Evolutionary conservation across 2,113 vertebrate genomes (phyloP), one percentile per base, ranked within the genome.

Genomic region (Fregata magnificens): DNA sequence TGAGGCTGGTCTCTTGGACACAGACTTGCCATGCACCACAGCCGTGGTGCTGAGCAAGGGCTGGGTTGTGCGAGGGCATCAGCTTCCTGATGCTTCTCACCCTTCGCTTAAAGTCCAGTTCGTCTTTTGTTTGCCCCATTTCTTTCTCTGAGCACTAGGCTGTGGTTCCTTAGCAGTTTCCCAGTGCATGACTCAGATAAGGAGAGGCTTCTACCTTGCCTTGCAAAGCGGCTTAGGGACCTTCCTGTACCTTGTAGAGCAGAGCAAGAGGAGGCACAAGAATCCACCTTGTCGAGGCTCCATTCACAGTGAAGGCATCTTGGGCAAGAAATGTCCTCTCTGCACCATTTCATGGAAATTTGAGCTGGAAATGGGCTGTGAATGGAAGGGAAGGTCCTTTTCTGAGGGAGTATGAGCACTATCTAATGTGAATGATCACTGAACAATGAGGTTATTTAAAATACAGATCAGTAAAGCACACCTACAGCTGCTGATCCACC

Each of bases 401-500:
- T 61, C 38, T 24, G 42, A 58, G 56, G 52, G 58, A 49, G 32
- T 5, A 11, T 28, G 53, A 66, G 52, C 34, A 1, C n/a, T 67
- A 4, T 49, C 71, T 73, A 9, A 29, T 3, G 13, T 78, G 85
- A 95, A 56, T 66, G 89, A 36, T 84, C 74, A 5, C 70, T 79
- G 56, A 87, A 67, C 88, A 95, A 93, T 76, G 78, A 76, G 61
- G 36, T 67, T 63, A 61, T 74, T 86, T 97, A 73, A 71, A 88
- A 45, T 61, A 47, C n/a, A 65, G 55, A n/a, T 92, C 61, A 62
- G 65, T 86, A 77, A 80, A 90, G 36, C 81, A 87, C 84, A 69
- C 42, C 42, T 77, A 56, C 49, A 90, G 81, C 74, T 91, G 79
- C 87, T 32, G 69, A 77, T 85, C 88, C 81, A 66, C 79, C 82